phyloP scores from a whole-genome alignment of 1,140 invertebrate species.

The Dendroctonus ponderosae region DNA sequence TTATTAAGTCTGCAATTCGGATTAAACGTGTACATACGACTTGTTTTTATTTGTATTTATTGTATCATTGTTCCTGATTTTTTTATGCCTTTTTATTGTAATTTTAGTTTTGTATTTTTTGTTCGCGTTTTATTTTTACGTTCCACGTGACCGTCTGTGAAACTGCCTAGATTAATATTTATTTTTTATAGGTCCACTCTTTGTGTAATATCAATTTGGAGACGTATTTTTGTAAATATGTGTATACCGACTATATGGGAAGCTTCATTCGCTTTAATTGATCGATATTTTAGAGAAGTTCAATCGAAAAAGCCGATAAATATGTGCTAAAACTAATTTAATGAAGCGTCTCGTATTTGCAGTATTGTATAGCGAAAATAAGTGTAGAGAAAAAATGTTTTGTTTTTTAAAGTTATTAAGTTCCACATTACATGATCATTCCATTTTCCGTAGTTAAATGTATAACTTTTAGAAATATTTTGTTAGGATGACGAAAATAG shows the following conservation, averaged over 20 bases:
- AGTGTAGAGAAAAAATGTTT: background rate
- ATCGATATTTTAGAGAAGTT: background rate
- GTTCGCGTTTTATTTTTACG: slow-evolving; percentile 11
- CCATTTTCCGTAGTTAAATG: slow-evolving; percentile 8
- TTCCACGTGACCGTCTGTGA: slow-evolving; percentile 31
- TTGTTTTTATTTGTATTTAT: slow-evolving; percentile 49
- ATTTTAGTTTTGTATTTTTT: slow-evolving; percentile 34
- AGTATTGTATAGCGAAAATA: slow-evolving; percentile 26
- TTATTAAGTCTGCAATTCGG: slow-evolving; percentile 32
- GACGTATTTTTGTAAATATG: slow-evolving; percentile 45
- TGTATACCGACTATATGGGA: slow-evolving; percentile 14
- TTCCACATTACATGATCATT: slow-evolving; percentile 12
- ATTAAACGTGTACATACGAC: slow-evolving; percentile 43
- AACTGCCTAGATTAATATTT: slow-evolving; percentile 32
- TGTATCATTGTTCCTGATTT: slow-evolving; percentile 49
- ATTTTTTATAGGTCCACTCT: slow-evolving; percentile 25
- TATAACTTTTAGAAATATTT: slow-evolving; percentile 31
- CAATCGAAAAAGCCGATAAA: too few relatives aligned
- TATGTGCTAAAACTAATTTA: too few relatives aligned
- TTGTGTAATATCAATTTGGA: slow-evolving; percentile 19
- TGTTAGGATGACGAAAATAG: slow-evolving; percentile 21
- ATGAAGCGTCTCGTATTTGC: slow-evolving; percentile 1
- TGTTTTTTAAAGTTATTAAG: slow-evolving; percentile 27
- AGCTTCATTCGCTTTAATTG: background rate
- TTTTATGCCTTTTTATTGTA: slow-evolving; percentile 33